Conservation (phyloP, 2,797 vertebrate genomes). For the Coracias cyanogaster region DNA sequence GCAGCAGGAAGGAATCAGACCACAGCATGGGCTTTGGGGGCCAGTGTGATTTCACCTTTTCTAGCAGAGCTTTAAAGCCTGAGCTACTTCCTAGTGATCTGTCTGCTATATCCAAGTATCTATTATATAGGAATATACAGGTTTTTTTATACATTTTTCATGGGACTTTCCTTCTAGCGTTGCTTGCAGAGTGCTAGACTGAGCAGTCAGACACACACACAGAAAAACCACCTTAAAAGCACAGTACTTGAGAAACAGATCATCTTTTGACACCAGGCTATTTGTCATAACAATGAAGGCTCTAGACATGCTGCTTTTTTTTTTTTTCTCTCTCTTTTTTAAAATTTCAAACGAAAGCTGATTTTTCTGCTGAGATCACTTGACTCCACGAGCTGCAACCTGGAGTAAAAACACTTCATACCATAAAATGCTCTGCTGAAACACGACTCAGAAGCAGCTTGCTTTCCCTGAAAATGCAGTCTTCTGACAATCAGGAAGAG, state of each 20-base stretch:
- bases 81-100: not conserved
- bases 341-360: not conserved
- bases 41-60: not conserved
- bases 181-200: not conserved
- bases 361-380: not conserved
- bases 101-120: not conserved
- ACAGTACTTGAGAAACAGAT: not conserved
- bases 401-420: not conserved
- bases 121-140: not conserved
- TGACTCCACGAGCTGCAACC: not conserved
- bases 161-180: not conserved
- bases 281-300: not conserved
- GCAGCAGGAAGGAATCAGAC: not conserved
- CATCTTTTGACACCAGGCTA: not conserved
- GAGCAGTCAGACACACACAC: not conserved
- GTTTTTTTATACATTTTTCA: not conserved
- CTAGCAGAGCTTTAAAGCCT: not conserved
- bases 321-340: not conserved
- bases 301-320: not conserved
- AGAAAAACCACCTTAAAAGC: not conserved
- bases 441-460: not conserved
- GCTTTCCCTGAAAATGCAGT: not conserved
- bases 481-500: not conserved
- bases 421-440: not conserved
- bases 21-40: not conserved